Percentiles rank a stretch among this genome's conserved stretches.
Conservation (phyloP, 1,140 invertebrate genomes). For the Condylostylus longicornis region DNA sequence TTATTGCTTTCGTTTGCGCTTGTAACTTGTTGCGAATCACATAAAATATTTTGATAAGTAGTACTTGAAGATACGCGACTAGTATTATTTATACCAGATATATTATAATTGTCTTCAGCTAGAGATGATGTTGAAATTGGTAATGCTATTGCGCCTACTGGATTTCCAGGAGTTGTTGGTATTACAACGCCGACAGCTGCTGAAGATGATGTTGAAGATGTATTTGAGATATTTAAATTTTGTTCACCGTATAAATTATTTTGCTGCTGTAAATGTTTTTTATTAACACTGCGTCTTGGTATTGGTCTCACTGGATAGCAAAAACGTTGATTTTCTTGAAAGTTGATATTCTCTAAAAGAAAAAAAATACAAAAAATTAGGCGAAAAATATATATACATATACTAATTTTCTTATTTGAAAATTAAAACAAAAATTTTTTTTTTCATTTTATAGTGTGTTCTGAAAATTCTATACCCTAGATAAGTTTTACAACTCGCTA, state of each 20-base stretch:
- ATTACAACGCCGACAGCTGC: slow-evolving; percentile 27
- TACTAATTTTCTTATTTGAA: background rate
- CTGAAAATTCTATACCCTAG: background rate
- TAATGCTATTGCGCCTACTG: slow-evolving; percentile 5
- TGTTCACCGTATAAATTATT: background rate
- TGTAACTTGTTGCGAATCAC: background rate
- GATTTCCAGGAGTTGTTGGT: slow-evolving; percentile 19
- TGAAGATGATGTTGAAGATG: slow-evolving; percentile 8
- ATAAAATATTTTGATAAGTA: too few species aligned
- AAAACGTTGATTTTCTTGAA: slow-evolving; percentile 23
- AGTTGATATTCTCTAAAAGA: slow-evolving; percentile 16
- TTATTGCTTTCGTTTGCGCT: slow-evolving; percentile 1
- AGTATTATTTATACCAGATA: background rate
- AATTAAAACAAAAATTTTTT: background rate
- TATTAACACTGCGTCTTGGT: slow-evolving; percentile 16
- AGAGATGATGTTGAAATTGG: background rate
- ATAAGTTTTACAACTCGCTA: background rate
- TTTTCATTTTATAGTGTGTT: slow-evolving; percentile 12
- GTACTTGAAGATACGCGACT: background rate
- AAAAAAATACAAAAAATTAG: slow-evolving; percentile 2
- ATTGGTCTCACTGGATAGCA: slow-evolving; percentile 28
- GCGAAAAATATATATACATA: slow-evolving; percentile 1
- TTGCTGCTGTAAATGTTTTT: background rate
- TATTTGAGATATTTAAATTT: slow-evolving; percentile 3
- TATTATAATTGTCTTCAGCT: background rate